Base-by-base conservation (phyloP, 2,797 vertebrate species). In the Molossus alvarezi region DNA sequence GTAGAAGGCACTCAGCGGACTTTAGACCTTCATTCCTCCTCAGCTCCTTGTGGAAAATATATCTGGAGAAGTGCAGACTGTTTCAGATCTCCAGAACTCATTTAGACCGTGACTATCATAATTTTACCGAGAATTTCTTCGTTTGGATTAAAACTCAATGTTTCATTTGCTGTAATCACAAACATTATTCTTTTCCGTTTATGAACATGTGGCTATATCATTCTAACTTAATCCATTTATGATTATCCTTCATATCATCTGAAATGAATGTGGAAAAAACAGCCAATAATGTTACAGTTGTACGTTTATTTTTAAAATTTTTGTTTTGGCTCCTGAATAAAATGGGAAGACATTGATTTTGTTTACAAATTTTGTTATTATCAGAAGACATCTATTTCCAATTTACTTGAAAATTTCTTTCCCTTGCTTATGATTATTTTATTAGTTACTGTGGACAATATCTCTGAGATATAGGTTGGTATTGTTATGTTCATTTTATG, bases 401-500 rank as follows among this genome's bases (percentile, higher is more conserved):
- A 17, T 89, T 93, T 91, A 72, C 7, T 65, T 73, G 17, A 71
- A 11, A 90, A 67, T 8, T 33, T 57, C 53, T 84, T 94, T 60
- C 51, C 65, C 29, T 75, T 90, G 41, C 11, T 88, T 85, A 57
- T 53, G 41, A 72, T 86, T 27, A 77, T 71, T 88, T 88, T 89
- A 83, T 92, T 81, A 77, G 73, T 60, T 75, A 65, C 60, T 65
- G 9, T 72, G 82, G 62, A 93, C 27, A 80, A 9, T 29, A 73
- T 72, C 37, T 41, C 15, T 72, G 27, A 86, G 29, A 71, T 76
- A 51, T 57, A 91, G 25, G 23, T 81, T 95, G 48, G 20, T 87
- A 88, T 55, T 83, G 25, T 94, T 92, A 88, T 93, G 87, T 88
- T 69, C 55, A 75, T 58, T 88, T 84, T 85, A 85, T 90, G 76